Conservation (phyloP, 2,113 vertebrate species). For the Crotalus horridus region DNA sequence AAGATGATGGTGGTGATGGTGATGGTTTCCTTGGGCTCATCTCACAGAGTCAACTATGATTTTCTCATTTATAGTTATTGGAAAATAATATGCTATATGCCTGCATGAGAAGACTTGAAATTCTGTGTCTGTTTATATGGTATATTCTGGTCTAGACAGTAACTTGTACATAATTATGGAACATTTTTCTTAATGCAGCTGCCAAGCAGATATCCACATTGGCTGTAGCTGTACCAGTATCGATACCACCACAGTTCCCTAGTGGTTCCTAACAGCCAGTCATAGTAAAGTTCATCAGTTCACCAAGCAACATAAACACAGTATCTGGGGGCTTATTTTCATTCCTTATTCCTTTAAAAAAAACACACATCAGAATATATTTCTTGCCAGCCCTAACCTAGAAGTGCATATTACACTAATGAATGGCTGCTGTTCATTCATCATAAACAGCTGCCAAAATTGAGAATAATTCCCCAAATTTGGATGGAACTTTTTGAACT, state of each 20-base stretch:
- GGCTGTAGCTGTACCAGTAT: constrained; percentile 54
- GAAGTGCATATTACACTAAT: constrained; percentile 59
- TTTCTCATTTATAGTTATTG: background rate
- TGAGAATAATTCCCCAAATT: constrained; percentile 61
- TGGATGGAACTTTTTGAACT: constrained; percentile 52
- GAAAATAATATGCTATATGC: background rate
- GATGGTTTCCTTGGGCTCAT: background rate
- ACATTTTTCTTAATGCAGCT: constrained; percentile 41
- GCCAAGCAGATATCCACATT: constrained; percentile 62
- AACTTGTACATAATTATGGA: constrained; percentile 36
- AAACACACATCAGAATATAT: constrained; percentile 46
- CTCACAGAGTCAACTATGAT: background rate
- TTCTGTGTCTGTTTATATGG: background rate
- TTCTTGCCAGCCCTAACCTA: constrained; percentile 56
- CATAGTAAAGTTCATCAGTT: constrained; percentile 48
- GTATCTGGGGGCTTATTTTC: constrained; percentile 52
- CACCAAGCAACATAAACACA: constrained; percentile 64
- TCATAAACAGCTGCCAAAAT: constrained; percentile 60
- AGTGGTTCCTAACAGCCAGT: constrained; percentile 58
- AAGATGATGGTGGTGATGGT: background rate
- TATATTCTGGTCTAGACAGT: constrained; percentile 34
- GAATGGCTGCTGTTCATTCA: constrained; percentile 61
- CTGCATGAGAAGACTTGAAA: background rate
- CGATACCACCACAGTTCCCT: constrained; percentile 50
- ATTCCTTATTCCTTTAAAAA: constrained; percentile 47